These are phyloP conservation scores for Dendrolimus punctatus DNA, from an alignment of 1,140 invertebrate genomes.

Conservation along the genomic window DNA sequence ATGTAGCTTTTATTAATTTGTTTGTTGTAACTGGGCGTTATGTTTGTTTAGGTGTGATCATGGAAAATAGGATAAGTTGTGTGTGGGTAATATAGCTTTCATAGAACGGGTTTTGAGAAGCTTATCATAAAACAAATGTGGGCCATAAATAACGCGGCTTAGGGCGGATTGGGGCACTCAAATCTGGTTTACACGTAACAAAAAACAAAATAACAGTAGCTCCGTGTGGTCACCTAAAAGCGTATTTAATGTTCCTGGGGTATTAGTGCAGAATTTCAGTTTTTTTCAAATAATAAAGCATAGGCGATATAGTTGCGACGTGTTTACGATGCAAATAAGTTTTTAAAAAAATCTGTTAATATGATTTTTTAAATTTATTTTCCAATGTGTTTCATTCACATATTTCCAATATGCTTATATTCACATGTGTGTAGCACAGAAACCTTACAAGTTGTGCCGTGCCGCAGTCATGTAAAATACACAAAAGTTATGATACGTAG, in stretches of 20 bases:
- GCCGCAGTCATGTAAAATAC: no score
- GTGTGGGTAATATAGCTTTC: slow-evolving; percentile 30
- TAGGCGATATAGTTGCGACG: no score
- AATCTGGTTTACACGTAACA: slow-evolving; percentile 44
- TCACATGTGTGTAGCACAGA: no score
- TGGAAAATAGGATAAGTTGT: slow-evolving; percentile 44
- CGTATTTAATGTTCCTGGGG: slow-evolving; percentile 47
- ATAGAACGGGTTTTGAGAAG: slow-evolving; percentile 46
- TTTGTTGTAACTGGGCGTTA: no score
- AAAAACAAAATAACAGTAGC: slow-evolving; percentile 60
- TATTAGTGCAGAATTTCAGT: slow-evolving; percentile 46
- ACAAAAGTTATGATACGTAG: no score
- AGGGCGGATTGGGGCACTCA: slow-evolving; percentile 53
- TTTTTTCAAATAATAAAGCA: neutral
- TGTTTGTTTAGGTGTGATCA: slow-evolving; percentile 37
- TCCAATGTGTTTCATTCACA: no score
- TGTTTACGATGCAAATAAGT: no score
- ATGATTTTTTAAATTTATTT: no score
- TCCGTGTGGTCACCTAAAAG: slow-evolving; percentile 64
- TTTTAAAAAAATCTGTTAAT: no score
- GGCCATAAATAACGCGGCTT: slow-evolving; percentile 59
- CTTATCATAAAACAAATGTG: slow-evolving; percentile 46
- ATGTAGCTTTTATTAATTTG: no score
- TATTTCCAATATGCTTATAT: no score
- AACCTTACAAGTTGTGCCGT: no score